phyloP scores from a whole-genome alignment of 2,113 vertebrate species.

The Speoplatyrhinus poulsoni region DNA sequence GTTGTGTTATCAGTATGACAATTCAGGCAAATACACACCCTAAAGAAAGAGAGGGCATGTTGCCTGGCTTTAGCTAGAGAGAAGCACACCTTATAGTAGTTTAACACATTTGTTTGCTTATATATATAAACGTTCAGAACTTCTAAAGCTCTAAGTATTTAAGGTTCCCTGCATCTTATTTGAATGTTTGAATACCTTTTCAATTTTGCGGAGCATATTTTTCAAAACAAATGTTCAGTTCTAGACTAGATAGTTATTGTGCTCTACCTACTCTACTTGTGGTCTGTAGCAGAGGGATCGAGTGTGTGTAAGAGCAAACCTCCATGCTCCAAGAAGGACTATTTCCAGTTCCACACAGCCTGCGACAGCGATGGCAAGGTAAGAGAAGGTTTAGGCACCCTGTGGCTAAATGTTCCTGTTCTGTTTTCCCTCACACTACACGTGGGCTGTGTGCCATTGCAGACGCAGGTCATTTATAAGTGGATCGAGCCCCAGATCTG shows the following conservation, averaged over 20 bases:
- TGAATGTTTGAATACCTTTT: not conserved
- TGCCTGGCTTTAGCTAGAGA: conserved; percentile 22
- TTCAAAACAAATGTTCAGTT: not conserved
- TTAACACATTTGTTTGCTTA: too few species aligned
- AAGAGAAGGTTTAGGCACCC: conserved; percentile 26
- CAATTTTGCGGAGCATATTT: not conserved
- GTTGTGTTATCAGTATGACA: conserved; percentile 9
- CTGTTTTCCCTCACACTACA: not conserved
- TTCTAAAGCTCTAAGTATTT: too few species aligned
- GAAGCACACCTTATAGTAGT: not conserved
- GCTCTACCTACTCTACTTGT: not conserved
- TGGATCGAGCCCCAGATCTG: conserved; percentile 97
- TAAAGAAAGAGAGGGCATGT: not conserved
- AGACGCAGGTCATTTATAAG: conserved; percentile 93
- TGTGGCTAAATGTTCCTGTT: not conserved
- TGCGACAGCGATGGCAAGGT: conserved; percentile 94
- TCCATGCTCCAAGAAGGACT: conserved; percentile 88
- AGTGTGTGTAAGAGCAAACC: conserved; percentile 79
- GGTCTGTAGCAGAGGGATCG: conserved; percentile 85
- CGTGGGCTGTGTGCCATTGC: conserved; percentile 23
- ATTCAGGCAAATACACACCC: not conserved
- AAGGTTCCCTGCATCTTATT: not conserved
- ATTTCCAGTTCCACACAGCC: conserved; percentile 90
- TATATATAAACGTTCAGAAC: too few species aligned
- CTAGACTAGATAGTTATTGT: not conserved